A percentile compares a stretch with the other conserved stretches of the same genome.
Evolutionary conservation across 2,888 invertebrate genomes (phyloP).

Genomic region (Diaperis boleti): DNA sequence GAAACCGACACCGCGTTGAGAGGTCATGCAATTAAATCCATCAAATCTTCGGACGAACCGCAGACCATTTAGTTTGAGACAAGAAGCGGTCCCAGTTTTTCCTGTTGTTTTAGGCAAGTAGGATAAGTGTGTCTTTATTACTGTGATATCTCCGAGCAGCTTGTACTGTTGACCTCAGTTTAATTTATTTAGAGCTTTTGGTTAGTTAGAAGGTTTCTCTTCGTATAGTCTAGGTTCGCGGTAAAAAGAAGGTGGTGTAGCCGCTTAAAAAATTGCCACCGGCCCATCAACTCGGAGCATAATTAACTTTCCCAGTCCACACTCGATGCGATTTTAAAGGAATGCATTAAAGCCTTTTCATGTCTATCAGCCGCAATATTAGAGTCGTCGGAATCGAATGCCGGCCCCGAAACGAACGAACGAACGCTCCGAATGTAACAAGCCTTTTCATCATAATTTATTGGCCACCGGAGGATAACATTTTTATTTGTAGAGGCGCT

Average conservation of each 20-base stretch:
- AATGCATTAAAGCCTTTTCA: conserved; percentile 20
- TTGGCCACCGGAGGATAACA: conserved; percentile 60
- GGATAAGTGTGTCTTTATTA: background rate
- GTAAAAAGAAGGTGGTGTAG: no score
- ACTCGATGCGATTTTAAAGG: no score
- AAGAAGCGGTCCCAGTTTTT: background rate
- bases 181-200: no score
- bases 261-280: no score
- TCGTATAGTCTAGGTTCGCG: no score
- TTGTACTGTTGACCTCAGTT: no score
- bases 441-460: conserved; percentile 62
- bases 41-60: background rate
- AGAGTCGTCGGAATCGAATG: conserved; percentile 48
- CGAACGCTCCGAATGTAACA: conserved; percentile 54
- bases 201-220: no score
- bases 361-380: conserved; percentile 40
- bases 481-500: conserved; percentile 62
- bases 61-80: background rate
- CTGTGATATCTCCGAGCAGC: no score
- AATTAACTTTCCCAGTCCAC: no score
- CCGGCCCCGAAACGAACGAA: conserved; percentile 44
- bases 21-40: conserved; percentile 7
- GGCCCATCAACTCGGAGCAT: no score
- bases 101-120: background rate
- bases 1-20: background rate